These are phyloP conservation scores for Dendroctonus valens DNA, from an alignment of 1,140 invertebrate species.

Conservation along the genomic window DNA sequence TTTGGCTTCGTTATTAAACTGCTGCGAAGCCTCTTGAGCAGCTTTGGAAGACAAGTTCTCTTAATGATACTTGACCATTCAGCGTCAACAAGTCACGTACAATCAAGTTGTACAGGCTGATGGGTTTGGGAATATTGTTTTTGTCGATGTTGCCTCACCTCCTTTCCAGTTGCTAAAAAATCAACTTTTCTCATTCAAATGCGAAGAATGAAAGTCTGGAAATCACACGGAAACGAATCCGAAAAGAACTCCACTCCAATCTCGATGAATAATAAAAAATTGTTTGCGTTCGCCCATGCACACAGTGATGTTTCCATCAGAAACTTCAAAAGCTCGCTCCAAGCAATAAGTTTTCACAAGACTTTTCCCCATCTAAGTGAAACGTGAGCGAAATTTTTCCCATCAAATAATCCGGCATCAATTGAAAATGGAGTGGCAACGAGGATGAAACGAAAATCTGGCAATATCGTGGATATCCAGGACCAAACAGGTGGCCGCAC, in stretches of 20 bases:
- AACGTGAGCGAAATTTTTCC: not conserved
- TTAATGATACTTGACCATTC: constrained; percentile 3
- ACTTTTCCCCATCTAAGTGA: not conserved
- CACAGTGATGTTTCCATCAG: not conserved
- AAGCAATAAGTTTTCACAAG: not conserved
- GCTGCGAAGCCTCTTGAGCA: too few species aligned
- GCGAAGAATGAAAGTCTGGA: not conserved
- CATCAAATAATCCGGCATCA: not conserved
- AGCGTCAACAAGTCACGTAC: constrained; percentile 8
- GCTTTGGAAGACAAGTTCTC: not conserved
- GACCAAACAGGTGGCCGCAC: constrained; percentile 32
- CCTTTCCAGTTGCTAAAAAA: not conserved
- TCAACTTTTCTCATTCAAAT: not conserved
- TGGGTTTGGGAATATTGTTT: not conserved
- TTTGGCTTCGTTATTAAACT: too few species aligned
- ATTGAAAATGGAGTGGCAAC: not conserved
- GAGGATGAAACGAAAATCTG: constrained; percentile 4
- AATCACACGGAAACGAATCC: not conserved
- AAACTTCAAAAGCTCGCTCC: not conserved
- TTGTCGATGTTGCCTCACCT: not conserved
- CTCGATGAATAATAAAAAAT: not conserved
- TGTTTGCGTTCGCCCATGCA: not conserved
- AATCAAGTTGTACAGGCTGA: constrained; percentile 3
- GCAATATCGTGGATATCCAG: constrained; percentile 25
- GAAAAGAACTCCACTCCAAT: not conserved